Percentiles rank a stretch among this genome's conserved stretches.
Conservation (phyloP, 2,113 vertebrate species). For the Neodon shergylaensis region DNA sequence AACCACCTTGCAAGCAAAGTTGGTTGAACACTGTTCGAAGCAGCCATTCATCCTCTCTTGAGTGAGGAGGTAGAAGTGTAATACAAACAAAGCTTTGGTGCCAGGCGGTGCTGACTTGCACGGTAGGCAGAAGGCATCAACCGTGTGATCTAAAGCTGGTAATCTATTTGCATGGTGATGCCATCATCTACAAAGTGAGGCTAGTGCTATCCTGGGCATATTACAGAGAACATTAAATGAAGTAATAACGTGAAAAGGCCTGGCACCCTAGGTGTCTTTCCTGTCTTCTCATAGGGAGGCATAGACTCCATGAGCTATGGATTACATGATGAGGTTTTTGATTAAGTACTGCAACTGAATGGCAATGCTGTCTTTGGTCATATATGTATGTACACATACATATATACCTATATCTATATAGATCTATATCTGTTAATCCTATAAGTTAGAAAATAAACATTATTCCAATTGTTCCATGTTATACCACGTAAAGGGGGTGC, state of each 20-base stretch:
- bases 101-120: not conserved
- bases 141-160: not conserved
- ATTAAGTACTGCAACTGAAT: not conserved
- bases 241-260: not conserved
- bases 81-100: not conserved
- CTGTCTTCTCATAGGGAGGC: not conserved
- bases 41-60: not conserved
- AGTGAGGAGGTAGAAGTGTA: not conserved
- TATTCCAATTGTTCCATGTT: not conserved
- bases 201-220: not conserved
- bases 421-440: not conserved
- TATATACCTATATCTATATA: not conserved
- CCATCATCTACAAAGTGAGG: not conserved
- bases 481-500: rapidly evolving
- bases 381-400: not conserved
- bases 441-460: slow-evolving; percentile 12
- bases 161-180: not conserved
- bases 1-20: not conserved
- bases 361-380: not conserved
- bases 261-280: not conserved
- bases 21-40: not conserved
- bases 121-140: not conserved
- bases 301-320: not conserved
- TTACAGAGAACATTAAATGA: not conserved
- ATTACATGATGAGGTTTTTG: not conserved